Evolutionary conservation across 2,113 vertebrate species (phyloP).

Genomic region (Sinocyclocheilus anshuiensis): DNA sequence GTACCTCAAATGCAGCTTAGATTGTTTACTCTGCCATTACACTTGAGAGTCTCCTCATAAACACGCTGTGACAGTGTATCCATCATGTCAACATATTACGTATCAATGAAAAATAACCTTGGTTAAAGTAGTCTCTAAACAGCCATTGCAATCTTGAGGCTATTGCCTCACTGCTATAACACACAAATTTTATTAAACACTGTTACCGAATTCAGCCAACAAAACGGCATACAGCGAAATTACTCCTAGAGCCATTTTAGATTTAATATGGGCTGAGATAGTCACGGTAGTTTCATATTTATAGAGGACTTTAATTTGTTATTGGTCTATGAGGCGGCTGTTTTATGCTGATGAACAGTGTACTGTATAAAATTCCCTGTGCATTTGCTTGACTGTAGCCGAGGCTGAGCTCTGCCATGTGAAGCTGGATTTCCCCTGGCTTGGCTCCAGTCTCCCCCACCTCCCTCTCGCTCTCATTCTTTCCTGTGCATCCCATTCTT

Average conservation of each 20-base stretch:
- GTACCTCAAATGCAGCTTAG: constrained; percentile 21
- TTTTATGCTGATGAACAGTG: constrained; percentile 39
- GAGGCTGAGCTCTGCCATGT: constrained; percentile 48
- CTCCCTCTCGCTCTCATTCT: constrained; percentile 54
- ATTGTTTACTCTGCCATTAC: constrained; percentile 29
- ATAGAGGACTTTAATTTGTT: constrained; percentile 34
- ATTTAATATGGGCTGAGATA: constrained; percentile 27
- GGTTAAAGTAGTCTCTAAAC: constrained; percentile 61
- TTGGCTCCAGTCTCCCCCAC: constrained; percentile 69
- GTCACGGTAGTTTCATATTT: constrained; percentile 12
- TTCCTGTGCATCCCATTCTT: constrained; percentile 35
- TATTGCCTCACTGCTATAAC: constrained; percentile 49
- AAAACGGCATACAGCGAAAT: constrained; percentile 25
- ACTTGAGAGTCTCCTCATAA: constrained; percentile 58
- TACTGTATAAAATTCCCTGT: constrained; percentile 48
- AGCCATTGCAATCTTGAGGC: constrained; percentile 54
- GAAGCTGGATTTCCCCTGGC: constrained; percentile 81
- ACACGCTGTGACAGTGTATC: constrained; percentile 57
- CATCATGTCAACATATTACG: constrained; percentile 58
- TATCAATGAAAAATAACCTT: constrained; percentile 60
- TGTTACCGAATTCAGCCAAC: constrained; percentile 51
- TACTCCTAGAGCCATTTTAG: constrained; percentile 31
- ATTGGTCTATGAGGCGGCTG: constrained; percentile 23
- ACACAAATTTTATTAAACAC: constrained; percentile 40
- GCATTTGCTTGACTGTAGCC: constrained; percentile 40